Evolutionary conservation across 2,888 invertebrate species (phyloP).

Genomic region (Drosophila borealis): DNA sequence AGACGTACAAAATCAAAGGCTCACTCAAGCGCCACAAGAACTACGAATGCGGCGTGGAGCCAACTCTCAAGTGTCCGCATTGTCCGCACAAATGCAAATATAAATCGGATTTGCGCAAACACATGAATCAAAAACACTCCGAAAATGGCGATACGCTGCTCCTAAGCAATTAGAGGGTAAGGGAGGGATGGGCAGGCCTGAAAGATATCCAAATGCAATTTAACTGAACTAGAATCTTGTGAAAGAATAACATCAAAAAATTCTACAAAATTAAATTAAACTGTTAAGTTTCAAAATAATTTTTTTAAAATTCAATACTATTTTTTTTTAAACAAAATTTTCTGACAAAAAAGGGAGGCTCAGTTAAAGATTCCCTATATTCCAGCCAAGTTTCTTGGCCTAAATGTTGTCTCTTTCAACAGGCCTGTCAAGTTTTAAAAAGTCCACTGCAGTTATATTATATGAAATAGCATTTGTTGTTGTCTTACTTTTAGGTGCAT

Average conservation of each 20-base stretch:
- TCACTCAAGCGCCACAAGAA: constrained; percentile 91
- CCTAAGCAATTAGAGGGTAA: constrained; percentile 20
- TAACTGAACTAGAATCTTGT: not conserved
- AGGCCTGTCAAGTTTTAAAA: constrained; percentile 17
- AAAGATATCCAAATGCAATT: not conserved
- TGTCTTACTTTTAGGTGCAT: constrained; percentile 52
- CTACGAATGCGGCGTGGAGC: constrained; percentile 88
- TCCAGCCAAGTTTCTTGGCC: not conserved
- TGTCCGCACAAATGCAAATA: constrained; percentile 85
- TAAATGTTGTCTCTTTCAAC: not conserved
- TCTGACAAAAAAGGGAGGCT: too few species aligned
- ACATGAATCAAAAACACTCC: constrained; percentile 83
- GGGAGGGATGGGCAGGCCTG: not conserved
- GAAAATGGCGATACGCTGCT: constrained; percentile 54
- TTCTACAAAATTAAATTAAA: not conserved
- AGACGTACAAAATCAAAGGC: constrained; percentile 92
- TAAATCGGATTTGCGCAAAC: constrained; percentile 84
- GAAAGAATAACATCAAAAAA: not conserved
- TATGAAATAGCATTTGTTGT: constrained; percentile 56
- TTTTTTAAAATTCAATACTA: too few species aligned
- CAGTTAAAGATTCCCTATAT: not conserved
- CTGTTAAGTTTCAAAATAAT: too few species aligned
- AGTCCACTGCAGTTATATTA: constrained; percentile 15
- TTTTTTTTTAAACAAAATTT: too few species aligned
- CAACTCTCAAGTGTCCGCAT: constrained; percentile 82